phyloP scores from a whole-genome alignment of 2,888 invertebrate genomes.

The Macropis europaea region DNA sequence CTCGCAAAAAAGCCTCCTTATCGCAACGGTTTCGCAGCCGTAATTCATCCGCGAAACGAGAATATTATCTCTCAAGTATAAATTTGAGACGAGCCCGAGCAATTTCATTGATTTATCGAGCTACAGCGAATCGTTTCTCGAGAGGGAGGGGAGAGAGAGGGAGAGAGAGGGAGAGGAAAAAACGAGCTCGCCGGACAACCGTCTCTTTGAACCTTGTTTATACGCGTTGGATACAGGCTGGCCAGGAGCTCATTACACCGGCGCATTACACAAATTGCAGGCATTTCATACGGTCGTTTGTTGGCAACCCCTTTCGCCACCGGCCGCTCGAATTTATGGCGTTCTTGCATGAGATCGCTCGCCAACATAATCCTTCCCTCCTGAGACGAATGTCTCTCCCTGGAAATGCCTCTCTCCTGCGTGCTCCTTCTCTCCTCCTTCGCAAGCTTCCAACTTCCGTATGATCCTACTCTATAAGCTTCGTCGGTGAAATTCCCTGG shows the following conservation, averaged over 20 bases:
- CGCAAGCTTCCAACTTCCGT: too few species aligned
- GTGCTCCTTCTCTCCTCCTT: neutral
- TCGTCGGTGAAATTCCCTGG: too few species aligned
- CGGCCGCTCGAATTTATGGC: constrained; percentile 65
- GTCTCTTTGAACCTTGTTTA: constrained; percentile 40
- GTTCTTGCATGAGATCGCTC: constrained; percentile 65
- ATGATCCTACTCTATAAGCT: too few species aligned
- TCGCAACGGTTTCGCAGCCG: neutral
- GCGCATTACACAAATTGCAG: constrained; percentile 65
- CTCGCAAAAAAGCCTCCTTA: neutral
- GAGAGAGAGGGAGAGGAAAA: neutral
- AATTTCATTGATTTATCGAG: constrained; percentile 48
- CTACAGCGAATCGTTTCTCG: constrained; percentile 3
- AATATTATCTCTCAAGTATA: constrained; percentile 34
- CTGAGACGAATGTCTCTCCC: constrained; percentile 56
- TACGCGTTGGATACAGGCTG: constrained; percentile 10
- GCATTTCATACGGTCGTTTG: constrained; percentile 64
- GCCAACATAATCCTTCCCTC: constrained; percentile 60
- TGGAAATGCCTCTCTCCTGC: neutral
- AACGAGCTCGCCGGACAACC: neutral
- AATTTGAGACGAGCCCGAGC: constrained; percentile 31
- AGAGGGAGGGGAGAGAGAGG: neutral
- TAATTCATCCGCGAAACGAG: constrained; percentile 7
- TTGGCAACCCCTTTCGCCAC: constrained; percentile 67
- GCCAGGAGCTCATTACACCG: constrained; percentile 59